These are phyloP conservation scores for Coboldia fuscipes DNA, from an alignment of 1,140 invertebrate species.

Conservation along the genomic window DNA sequence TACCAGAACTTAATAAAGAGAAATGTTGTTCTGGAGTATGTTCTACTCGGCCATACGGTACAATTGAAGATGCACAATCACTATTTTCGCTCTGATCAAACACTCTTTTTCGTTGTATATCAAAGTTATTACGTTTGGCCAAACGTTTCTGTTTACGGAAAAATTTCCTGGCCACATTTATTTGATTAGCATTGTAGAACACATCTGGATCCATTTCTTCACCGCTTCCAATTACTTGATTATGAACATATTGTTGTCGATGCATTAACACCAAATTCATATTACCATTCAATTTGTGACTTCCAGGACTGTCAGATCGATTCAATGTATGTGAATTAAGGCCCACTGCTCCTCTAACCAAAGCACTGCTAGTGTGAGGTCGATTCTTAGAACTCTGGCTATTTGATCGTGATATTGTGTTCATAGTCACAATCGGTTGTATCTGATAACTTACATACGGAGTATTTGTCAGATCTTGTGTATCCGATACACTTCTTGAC, in stretches of 20 bases:
- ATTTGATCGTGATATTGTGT: constrained; percentile 32
- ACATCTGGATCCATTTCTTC: constrained; percentile 34
- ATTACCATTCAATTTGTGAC: constrained; percentile 19
- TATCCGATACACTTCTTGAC: constrained; percentile 38
- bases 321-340: constrained; percentile 22
- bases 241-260: constrained; percentile 35
- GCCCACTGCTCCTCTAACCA: constrained; percentile 27
- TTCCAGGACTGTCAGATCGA: constrained; percentile 11
- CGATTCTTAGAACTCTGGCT: constrained; percentile 30
- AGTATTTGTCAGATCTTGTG: constrained; percentile 22
- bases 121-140: constrained; percentile 52
- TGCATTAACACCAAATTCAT: constrained; percentile 43
- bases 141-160: constrained; percentile 69
- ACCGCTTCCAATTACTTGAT: constrained; percentile 5
- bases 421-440: constrained; percentile 18
- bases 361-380: constrained; percentile 22
- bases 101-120: constrained; percentile 27
- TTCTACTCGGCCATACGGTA: constrained; percentile 23
- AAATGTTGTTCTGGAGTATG: constrained; percentile 34
- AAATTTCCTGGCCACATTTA: constrained; percentile 75
- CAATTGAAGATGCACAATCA: constrained; percentile 26
- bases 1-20: constrained; percentile 33
- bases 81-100: constrained; percentile 35
- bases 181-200: constrained; percentile 86
- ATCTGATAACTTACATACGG: constrained; percentile 8